These are phyloP conservation scores for Hipposideros armiger DNA, from an alignment of 2,113 vertebrate species.

Conservation along the genomic window DNA sequence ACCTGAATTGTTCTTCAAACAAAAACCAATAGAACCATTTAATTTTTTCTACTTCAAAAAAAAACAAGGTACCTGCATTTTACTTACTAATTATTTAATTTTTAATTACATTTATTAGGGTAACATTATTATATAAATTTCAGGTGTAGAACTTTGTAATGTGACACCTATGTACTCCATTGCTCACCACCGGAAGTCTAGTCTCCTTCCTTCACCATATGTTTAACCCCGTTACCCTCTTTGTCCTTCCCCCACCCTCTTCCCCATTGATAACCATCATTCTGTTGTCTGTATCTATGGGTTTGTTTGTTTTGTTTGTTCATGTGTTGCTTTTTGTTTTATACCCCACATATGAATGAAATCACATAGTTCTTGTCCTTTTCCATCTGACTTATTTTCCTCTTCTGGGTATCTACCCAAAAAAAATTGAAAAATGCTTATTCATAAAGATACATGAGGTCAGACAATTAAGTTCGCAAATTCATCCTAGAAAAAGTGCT, in stretches of 20 bases:
- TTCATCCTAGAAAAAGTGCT: too few species aligned
- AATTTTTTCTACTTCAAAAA: neutral
- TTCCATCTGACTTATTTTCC: too few species aligned
- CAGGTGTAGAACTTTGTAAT: neutral
- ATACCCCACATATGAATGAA: neutral
- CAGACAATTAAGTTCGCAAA: too few species aligned
- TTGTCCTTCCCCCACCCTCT: too few species aligned
- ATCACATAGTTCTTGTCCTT: too few species aligned
- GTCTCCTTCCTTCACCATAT: neutral
- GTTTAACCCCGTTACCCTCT: neutral
- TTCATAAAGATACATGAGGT: too few species aligned
- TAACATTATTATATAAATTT: neutral
- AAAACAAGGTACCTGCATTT: conserved; percentile 8
- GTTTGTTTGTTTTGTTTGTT: neutral
- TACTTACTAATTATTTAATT: neutral
- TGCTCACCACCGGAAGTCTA: neutral
- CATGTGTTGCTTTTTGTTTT: neutral
- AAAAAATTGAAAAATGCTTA: too few species aligned
- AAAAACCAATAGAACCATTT: neutral
- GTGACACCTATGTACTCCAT: neutral
- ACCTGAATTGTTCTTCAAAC: neutral
- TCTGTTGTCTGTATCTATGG: neutral
- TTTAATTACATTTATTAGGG: neutral
- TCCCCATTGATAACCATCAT: neutral
- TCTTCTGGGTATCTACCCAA: too few species aligned